Conservation (phyloP, 30 jellyfish, hydroid and myxozoan genomes). For the Clytia hemisphaerica region DNA sequence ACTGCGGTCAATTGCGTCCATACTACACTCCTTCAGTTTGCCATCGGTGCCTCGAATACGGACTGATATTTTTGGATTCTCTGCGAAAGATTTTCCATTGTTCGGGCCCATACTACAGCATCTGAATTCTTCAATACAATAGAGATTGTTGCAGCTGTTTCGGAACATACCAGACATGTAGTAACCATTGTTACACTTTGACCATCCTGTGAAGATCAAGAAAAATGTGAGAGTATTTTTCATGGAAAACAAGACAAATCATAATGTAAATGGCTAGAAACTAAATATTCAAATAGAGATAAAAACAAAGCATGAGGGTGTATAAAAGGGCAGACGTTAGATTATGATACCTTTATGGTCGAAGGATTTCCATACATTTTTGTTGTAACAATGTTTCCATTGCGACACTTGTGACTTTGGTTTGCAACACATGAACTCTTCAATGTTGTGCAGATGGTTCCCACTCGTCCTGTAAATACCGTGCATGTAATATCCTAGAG, state of each 20-base stretch:
- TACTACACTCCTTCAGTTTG: too few species aligned
- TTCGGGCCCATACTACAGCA: conserved; percentile 2
- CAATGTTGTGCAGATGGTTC: neutral
- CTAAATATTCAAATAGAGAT: too few species aligned
- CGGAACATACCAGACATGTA: conserved; percentile 5
- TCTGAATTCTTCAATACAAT: too few species aligned
- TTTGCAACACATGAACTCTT: neutral
- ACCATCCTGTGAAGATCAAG: too few species aligned
- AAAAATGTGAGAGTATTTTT: too few species aligned
- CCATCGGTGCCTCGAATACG: too few species aligned
- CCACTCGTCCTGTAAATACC: conserved; percentile 6
- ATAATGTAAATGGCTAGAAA: too few species aligned
- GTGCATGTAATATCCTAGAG: neutral
- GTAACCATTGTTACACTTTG: neutral
- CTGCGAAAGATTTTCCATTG: neutral
- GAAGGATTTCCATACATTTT: neutral
- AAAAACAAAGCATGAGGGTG: too few species aligned
- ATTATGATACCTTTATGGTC: conserved; percentile 14
- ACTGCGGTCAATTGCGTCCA: too few species aligned
- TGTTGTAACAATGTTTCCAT: conserved; percentile 4
- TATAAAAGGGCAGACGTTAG: too few species aligned
- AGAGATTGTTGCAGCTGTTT: neutral
- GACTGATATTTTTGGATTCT: neutral
- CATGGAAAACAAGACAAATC: too few species aligned
- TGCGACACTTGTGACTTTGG: neutral